These are phyloP conservation scores for Amyelois transitella DNA, from an alignment of 1,140 invertebrate species.

Conservation along the genomic window DNA sequence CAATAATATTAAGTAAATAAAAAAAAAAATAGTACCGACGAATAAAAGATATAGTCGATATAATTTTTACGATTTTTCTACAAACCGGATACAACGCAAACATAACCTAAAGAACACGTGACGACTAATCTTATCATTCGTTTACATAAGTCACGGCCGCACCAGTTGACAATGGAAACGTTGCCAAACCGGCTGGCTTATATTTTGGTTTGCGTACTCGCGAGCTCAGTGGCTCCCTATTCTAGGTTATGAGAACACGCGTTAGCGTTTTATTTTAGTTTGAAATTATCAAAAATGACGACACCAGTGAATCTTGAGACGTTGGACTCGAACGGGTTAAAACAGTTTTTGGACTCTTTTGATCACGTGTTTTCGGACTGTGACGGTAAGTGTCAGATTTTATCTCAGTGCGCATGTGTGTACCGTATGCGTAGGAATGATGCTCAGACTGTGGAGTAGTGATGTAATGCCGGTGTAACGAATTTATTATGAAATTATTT, in stretches of 20 bases:
- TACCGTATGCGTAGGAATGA: not conserved
- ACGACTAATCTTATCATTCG: no score
- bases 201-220: constrained; percentile 17
- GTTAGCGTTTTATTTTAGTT: constrained; percentile 11
- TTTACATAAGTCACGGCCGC: no score
- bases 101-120: no score
- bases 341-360: constrained; percentile 53
- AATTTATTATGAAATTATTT: not conserved
- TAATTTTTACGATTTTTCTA: no score
- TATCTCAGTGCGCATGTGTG: constrained; percentile 6
- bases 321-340: constrained; percentile 30
- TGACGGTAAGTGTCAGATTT: constrained; percentile 38
- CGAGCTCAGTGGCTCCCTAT: constrained; percentile 21
- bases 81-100: no score
- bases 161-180: constrained; percentile 18
- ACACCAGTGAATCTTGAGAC: constrained; percentile 40
- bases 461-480: not conserved
- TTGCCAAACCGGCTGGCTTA: constrained; percentile 8
- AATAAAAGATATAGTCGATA: no score
- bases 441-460: not conserved
- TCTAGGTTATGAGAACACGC: constrained; percentile 42
- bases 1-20: no score
- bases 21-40: no score
- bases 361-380: constrained; percentile 66
- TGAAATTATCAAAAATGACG: constrained; percentile 27